Percentiles rank a stretch among this genome's conserved stretches.
These are phyloP conservation scores for Agriopis marginaria DNA, from an alignment of 2,888 invertebrate genomes.

Conservation along the genomic window DNA sequence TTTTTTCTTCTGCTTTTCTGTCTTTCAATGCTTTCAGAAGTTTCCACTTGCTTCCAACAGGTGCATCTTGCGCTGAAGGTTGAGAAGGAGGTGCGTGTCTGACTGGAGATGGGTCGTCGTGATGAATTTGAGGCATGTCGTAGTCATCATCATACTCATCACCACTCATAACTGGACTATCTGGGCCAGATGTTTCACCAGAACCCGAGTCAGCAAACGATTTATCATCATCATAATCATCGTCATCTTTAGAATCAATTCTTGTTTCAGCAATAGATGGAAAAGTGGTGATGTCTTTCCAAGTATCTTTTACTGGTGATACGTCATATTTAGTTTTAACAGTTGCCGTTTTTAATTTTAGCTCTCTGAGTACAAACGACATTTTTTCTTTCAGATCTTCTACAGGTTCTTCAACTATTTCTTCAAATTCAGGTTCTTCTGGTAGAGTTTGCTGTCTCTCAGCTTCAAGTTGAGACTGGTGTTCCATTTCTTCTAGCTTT, in stretches of 20 bases:
- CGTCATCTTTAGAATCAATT: constrained; percentile 60
- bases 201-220: constrained; percentile 89
- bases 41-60: constrained; percentile 95
- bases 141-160: constrained; percentile 90
- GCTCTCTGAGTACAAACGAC: constrained; percentile 92
- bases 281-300: constrained; percentile 82
- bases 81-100: constrained; percentile 64
- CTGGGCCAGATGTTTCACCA: constrained; percentile 95
- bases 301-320: constrained; percentile 70
- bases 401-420: constrained; percentile 84
- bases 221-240: constrained; percentile 73
- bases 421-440: constrained; percentile 87
- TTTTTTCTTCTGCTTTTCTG: constrained; percentile 95
- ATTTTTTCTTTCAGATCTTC: constrained; percentile 92
- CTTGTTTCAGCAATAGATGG: constrained; percentile 81
- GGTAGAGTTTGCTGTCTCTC: constrained; percentile 88
- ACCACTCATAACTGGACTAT: constrained; percentile 92
- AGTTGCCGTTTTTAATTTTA: constrained; percentile 89
- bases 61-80: constrained; percentile 77
- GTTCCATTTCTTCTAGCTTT: constrained; percentile 94
- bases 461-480: constrained; percentile 89
- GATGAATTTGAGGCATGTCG: constrained; percentile 79
- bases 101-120: constrained; percentile 62
- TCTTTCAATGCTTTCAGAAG: constrained; percentile 95
- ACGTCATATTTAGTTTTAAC: constrained; percentile 77